These are phyloP conservation scores for Geotrupes spiniger DNA, from an alignment of 2,888 invertebrate genomes.

Conservation along the genomic window DNA sequence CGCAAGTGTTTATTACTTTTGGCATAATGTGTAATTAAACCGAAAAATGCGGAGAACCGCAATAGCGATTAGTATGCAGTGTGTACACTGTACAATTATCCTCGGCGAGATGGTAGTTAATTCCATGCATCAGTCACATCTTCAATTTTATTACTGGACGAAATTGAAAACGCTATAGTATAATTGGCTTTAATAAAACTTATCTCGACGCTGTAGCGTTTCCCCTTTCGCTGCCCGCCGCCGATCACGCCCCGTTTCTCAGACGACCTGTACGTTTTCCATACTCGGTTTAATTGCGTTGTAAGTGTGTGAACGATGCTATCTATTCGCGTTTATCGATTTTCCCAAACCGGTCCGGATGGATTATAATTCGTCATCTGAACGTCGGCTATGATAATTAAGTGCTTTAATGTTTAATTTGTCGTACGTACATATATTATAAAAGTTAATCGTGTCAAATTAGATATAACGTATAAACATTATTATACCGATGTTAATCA, in stretches of 20 bases:
- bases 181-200: slow-evolving; percentile 46
- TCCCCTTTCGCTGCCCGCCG: not conserved
- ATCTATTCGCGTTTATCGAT: slow-evolving; percentile 42
- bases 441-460: too few relatives aligned
- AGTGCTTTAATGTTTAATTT: slow-evolving; percentile 19
- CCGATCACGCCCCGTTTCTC: not conserved
- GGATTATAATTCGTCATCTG: slow-evolving; percentile 26
- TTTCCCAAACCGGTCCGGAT: slow-evolving; percentile 33
- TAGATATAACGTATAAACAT: too few relatives aligned
- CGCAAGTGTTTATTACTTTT: too few relatives aligned
- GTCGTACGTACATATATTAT: too few relatives aligned
- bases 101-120: slow-evolving; percentile 24
- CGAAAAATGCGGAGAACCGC: too few relatives aligned
- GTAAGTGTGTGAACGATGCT: slow-evolving; percentile 44
- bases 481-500: too few relatives aligned
- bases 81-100: slow-evolving; percentile 20
- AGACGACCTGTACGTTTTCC: slow-evolving; percentile 14
- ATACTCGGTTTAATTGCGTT: slow-evolving; percentile 44
- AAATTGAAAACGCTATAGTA: slow-evolving; percentile 47
- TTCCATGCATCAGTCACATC: slow-evolving; percentile 33
- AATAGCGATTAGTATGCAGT: too few relatives aligned
- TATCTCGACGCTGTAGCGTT: slow-evolving; percentile 33
- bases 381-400: slow-evolving; percentile 18
- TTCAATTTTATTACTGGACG: slow-evolving; percentile 39
- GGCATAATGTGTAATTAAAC: too few relatives aligned